Evolutionary conservation across 2,888 invertebrate genomes (phyloP), one percentile per base, ranked within the genome.

Genomic region (Nomada flava): DNA sequence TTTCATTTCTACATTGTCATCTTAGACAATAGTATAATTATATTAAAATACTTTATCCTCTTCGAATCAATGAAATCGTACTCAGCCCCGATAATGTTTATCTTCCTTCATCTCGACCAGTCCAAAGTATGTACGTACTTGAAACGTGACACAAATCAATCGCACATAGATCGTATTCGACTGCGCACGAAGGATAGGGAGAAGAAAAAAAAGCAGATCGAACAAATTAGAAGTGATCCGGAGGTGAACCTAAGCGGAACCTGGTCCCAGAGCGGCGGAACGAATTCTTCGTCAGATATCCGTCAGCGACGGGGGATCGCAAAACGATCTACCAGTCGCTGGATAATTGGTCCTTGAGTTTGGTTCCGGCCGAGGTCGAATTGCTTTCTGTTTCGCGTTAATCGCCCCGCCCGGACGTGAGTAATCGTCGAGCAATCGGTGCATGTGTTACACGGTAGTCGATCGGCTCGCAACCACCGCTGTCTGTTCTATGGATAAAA

Each of bases 261-360:
- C 76, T 10, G 70, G 47, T 42, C 53, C 55, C 71, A 68, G 26
- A 55, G 36, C 53, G 53, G 67, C 62, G 73, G 60, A 79, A 79
- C 79, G 67, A 76, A 83, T 80, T 62, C 44, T 52, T 76, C 77
- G 79, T 84, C 65, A 65, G 74, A 78, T 84, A 77, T 72, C 82
- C 60, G 69, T 79, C 68, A 23, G 29, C 47, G 70, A 67, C 53
- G 67, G 29, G 20, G 47, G 68, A 82, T 84, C 82, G 76, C 82
- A 75, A 76, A 86, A 79, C 76, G 80, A 82, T 79, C 82, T 70
- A 67, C 76, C 80, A 76, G 80, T 85, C 82, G 79, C 79, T 64
- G 79, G 82, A 84, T 83, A 85, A 85, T 87, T 88, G 86, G 87
- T 88, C 90, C 90, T 90, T 90, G 90, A 79, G 75, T 89, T 86